A percentile compares a stretch with the other conserved stretches of the same genome.
Evolutionary conservation across 35 echinoderm and acorn worm genomes (phyloP).

Genomic region (Anneissia japonica): DNA sequence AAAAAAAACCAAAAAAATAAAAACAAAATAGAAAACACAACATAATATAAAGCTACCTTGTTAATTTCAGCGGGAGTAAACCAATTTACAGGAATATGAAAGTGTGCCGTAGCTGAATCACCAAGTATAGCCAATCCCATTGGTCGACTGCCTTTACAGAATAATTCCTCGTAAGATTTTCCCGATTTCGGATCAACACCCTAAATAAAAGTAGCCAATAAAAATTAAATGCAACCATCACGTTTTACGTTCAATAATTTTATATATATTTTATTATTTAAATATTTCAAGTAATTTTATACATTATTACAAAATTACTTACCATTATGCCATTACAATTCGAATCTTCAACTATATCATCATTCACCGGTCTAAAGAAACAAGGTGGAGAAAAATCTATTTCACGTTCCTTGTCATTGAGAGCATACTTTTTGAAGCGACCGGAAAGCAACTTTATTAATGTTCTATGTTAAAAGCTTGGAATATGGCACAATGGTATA

Average conservation of each 20-base stretch:
- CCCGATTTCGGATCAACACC: constrained; percentile 52
- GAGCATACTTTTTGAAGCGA: too few relatives aligned
- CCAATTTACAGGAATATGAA: constrained; percentile 79
- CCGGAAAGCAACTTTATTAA: too few relatives aligned
- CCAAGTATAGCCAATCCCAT: constrained; percentile 58
- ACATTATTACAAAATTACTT: constrained; percentile 2
- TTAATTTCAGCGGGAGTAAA: constrained; percentile 59
- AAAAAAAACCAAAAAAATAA: too few relatives aligned
- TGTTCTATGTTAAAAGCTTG: neutral
- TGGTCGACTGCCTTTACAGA: constrained; percentile 21
- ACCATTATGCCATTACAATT: constrained; percentile 84
- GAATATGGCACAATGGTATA: neutral
- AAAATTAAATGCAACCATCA: too few relatives aligned
- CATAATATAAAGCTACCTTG: too few relatives aligned
- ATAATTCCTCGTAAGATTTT: constrained; percentile 60
- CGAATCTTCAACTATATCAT: constrained; percentile 50
- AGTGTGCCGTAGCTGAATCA: constrained; percentile 81
- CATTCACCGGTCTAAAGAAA: constrained; percentile 29
- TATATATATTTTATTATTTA: neutral
- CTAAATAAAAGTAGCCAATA: constrained; percentile 4
- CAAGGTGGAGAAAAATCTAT: neutral
- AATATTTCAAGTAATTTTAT: neutral
- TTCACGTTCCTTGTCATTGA: too few relatives aligned
- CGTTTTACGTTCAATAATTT: neutral
- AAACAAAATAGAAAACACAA: too few relatives aligned